phyloP scores from a whole-genome alignment of 1,140 invertebrate species.

The Melanaphis sacchari region DNA sequence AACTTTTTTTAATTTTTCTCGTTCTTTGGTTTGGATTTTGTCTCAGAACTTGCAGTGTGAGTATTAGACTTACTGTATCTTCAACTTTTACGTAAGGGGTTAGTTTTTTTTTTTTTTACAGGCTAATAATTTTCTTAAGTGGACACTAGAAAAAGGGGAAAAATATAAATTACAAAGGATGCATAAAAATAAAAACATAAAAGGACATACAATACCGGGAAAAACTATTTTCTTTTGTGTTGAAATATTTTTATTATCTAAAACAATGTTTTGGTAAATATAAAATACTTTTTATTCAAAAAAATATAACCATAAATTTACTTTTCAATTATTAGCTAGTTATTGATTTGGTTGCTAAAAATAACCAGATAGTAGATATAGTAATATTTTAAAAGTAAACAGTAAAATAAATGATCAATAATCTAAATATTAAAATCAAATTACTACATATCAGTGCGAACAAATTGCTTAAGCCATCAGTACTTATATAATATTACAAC shows the following conservation, averaged over 20 bases:
- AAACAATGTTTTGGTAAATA: background rate
- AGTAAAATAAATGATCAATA: no score
- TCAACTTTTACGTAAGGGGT: background rate
- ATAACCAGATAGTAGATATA: no score
- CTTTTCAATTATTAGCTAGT: no score
- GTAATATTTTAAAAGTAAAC: no score
- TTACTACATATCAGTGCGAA: no score
- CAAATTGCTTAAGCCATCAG: no score
- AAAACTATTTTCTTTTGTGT: background rate
- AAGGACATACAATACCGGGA: background rate
- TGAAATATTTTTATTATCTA: background rate
- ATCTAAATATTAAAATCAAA: no score
- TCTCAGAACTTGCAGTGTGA: background rate
- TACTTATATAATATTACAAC: no score
- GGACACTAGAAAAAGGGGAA: background rate
- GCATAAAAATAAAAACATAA: background rate
- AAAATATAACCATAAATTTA: no score
- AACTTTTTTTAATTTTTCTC: background rate
- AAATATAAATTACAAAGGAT: background rate
- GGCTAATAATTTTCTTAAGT: conserved; percentile 24
- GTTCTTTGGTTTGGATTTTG: background rate
- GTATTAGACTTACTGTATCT: no score
- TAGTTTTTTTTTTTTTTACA: background rate
- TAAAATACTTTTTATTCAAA: background rate
- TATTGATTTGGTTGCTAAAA: no score